These are phyloP conservation scores for Clarias macrocephalus DNA, from an alignment of 2,113 vertebrate species.

Conservation along the genomic window DNA sequence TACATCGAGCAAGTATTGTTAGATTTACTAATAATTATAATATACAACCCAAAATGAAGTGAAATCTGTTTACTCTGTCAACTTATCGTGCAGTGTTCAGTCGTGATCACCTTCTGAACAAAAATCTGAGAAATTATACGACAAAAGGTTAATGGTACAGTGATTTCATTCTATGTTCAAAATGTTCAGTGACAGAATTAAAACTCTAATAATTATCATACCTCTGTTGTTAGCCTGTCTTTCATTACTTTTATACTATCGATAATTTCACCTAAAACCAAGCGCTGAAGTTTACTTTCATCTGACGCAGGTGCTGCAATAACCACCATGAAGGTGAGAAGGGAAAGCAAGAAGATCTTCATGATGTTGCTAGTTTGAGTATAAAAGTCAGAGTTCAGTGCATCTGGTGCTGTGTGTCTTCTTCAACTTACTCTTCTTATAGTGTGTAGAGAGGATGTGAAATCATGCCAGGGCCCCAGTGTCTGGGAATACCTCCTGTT, in stretches of 20 bases:
- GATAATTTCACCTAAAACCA: conserved; percentile 5
- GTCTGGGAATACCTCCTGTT: background rate
- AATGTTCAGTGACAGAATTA: background rate
- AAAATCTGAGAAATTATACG: conserved; percentile 1
- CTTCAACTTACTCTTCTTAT: background rate
- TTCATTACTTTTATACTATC: rapidly evolving
- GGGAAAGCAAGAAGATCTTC: conserved; percentile 22
- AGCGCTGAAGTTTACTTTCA: background rate
- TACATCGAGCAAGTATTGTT: background rate
- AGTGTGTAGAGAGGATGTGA: conserved; percentile 16
- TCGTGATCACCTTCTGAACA: background rate
- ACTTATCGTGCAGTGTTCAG: conserved; percentile 28
- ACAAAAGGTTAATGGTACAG: background rate
- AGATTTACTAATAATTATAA: background rate
- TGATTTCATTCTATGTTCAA: background rate
- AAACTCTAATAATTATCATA: conserved; percentile 13
- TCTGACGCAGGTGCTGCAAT: background rate
- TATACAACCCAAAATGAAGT: background rate
- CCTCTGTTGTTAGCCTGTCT: background rate
- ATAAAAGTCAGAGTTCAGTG: background rate
- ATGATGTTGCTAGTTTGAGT: background rate
- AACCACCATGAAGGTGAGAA: background rate
- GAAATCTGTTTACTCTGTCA: background rate
- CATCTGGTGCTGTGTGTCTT: background rate
- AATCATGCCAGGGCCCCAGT: background rate